These are phyloP conservation scores for Neotoxoptera formosana DNA, from an alignment of 1,140 invertebrate genomes.

Conservation along the genomic window DNA sequence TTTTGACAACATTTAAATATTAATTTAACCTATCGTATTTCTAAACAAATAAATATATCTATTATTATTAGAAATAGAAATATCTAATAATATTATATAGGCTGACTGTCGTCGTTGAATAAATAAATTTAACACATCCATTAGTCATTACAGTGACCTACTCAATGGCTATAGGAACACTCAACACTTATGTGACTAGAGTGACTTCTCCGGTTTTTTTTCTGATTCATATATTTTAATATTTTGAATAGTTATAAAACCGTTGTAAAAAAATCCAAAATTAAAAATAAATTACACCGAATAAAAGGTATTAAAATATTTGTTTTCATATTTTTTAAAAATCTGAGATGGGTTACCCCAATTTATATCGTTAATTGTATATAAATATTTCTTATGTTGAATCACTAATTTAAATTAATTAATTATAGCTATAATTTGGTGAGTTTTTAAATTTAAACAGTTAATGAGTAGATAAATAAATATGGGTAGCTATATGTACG, in stretches of 20 bases:
- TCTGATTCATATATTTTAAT: conserved; percentile 1
- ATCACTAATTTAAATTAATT: neutral
- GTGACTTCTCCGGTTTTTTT: neutral
- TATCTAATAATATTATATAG: neutral
- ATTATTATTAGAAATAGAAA: neutral
- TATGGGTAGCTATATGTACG: neutral
- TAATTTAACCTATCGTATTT: neutral
- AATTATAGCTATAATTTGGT: neutral
- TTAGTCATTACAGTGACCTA: neutral
- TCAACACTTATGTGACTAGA: neutral
- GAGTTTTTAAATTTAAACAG: neutral
- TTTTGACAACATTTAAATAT: neutral
- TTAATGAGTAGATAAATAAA: neutral
- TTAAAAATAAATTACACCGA: neutral
- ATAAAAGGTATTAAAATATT: neutral
- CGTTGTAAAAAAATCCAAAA: neutral
- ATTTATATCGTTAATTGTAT: neutral
- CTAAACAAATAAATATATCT: neutral
- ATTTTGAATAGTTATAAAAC: neutral
- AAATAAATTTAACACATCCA: neutral
- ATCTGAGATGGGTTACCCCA: neutral
- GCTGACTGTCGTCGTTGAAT: neutral
- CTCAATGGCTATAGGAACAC: neutral
- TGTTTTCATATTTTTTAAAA: neutral
- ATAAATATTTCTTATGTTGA: neutral